Base-by-base conservation (phyloP, 2,113 vertebrate species). In the Takifugu flavidus region DNA sequence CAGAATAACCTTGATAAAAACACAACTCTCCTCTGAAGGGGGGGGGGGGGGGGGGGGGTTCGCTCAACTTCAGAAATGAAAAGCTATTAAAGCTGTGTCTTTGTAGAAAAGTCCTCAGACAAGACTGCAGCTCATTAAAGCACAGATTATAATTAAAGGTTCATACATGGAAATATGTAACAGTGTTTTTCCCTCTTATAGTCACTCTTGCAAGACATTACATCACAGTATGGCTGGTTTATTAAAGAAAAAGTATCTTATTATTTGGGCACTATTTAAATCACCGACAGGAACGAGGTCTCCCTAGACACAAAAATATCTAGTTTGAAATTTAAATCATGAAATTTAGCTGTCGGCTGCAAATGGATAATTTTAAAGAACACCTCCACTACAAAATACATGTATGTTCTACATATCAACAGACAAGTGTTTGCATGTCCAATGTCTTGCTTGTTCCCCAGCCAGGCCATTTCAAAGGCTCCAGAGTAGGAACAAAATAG, bases 1-100 rank as follows among this genome's bases (percentile, higher is more conserved):
- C 68, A 66, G 43, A 53, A 59, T 67, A 74, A 86, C 85, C 83
- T 83, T 83, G 82, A 78, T 77, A 39, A 67, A 67, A 77, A 74
- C 62, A 63, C 62, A 39, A 39, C 31, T 5, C 67, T 72, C 69
- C 69, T 68, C 49, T 3, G 51, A 13, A 67, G 53, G 74, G 74
- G 31, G 25, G 72, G 12, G 3, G 20, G 20, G 20, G 20, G 20
- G 20, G 20, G 20, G 20, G 20, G 20, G 20, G 1, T 20, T 20
- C 20, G 20, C 20, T 3, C 34, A 39, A 10, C 7, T 39, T 39
- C 34, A 10, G 34, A 67, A 78, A 78, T 77, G 49, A 68, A 47
- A 73, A 62, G 64, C 65, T 68, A 83, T 79, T 76, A 66, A 59
- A 64, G 66, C 49, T 53, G 65, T 49, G 64, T 60, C 59, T 79